Percentiles rank a stretch among this genome's conserved stretches.
Conservation (phyloP, 2,797 vertebrate genomes). For the Prionace glauca region DNA sequence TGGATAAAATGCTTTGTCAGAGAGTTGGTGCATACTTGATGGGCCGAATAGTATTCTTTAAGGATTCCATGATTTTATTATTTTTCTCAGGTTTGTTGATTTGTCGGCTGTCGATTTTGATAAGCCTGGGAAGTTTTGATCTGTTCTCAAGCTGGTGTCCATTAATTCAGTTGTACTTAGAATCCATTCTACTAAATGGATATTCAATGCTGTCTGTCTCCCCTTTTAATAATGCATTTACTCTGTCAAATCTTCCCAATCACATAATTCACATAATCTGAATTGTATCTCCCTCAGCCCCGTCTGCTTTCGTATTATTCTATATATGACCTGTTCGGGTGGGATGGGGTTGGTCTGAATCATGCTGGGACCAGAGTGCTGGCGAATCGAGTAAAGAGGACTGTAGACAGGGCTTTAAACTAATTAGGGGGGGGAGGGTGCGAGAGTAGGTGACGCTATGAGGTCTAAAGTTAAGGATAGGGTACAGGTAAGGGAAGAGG, state of each 20-base stretch:
- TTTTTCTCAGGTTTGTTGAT: neutral
- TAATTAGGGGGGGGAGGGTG: too few species aligned
- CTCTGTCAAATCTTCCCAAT: neutral
- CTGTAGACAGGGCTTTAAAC: too few species aligned
- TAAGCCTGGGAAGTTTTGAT: neutral
- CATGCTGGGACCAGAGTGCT: too few species aligned
- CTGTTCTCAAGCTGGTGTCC: neutral
- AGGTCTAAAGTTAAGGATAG: too few species aligned
- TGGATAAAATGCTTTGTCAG: too few species aligned
- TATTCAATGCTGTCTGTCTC: neutral
- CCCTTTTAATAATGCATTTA: neutral
- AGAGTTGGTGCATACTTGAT: too few species aligned
- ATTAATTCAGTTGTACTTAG: neutral
- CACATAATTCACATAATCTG: neutral
- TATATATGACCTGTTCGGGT: too few species aligned
- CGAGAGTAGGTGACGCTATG: too few species aligned
- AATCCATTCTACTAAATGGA: neutral
- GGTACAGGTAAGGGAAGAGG: too few species aligned
- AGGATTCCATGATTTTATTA: neutral
- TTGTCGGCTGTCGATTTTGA: neutral
- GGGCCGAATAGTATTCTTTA: too few species aligned
- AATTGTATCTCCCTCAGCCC: neutral
- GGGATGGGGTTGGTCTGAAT: too few species aligned
- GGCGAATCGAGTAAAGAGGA: too few species aligned
- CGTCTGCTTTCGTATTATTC: neutral